Evolutionary conservation across 1,140 invertebrate species (phyloP).

Genomic region (Pinna nobilis): DNA sequence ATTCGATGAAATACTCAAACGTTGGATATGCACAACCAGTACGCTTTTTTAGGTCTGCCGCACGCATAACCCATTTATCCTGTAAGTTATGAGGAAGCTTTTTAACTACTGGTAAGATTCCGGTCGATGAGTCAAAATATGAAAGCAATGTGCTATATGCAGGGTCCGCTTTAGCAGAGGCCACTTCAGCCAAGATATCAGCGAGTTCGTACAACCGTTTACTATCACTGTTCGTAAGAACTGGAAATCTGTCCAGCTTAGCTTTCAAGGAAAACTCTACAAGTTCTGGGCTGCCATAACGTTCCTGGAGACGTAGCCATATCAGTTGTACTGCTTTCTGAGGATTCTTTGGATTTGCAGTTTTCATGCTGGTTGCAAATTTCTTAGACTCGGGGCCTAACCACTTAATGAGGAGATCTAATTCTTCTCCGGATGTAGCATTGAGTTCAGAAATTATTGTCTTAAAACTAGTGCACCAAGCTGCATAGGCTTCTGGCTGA

Average conservation of each 20-base stretch:
- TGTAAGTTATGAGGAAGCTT: constrained; percentile 36
- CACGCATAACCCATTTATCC: constrained; percentile 40
- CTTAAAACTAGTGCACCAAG: constrained; percentile 33
- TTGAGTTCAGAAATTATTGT: constrained; percentile 21
- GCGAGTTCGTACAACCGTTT: constrained; percentile 22
- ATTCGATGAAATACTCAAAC: constrained; percentile 20
- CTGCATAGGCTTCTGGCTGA: constrained; percentile 18
- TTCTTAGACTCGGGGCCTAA: constrained; percentile 27
- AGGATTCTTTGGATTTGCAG: constrained; percentile 26
- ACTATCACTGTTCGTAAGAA: constrained; percentile 22
- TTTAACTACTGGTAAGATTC: constrained; percentile 27
- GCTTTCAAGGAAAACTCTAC: constrained; percentile 38
- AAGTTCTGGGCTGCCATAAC: constrained; percentile 42
- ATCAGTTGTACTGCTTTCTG: constrained; percentile 14
- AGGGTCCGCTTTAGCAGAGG: constrained; percentile 22
- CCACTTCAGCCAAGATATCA: constrained; percentile 23
- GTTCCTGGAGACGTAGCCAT: constrained; percentile 38
- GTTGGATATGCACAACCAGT: constrained; percentile 8
- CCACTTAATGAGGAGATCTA: constrained; percentile 38
- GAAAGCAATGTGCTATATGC: constrained; percentile 1
- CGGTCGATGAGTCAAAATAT: constrained; percentile 38
- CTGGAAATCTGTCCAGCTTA: constrained; percentile 33
- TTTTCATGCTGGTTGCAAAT: constrained; percentile 28
- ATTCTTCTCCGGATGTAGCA: constrained; percentile 20
- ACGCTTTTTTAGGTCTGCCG: constrained; percentile 18